Percentiles rank a stretch among this genome's conserved stretches.
Evolutionary conservation across 2,888 invertebrate species (phyloP).

Genomic region (Prosopocoilus inquinatus): DNA sequence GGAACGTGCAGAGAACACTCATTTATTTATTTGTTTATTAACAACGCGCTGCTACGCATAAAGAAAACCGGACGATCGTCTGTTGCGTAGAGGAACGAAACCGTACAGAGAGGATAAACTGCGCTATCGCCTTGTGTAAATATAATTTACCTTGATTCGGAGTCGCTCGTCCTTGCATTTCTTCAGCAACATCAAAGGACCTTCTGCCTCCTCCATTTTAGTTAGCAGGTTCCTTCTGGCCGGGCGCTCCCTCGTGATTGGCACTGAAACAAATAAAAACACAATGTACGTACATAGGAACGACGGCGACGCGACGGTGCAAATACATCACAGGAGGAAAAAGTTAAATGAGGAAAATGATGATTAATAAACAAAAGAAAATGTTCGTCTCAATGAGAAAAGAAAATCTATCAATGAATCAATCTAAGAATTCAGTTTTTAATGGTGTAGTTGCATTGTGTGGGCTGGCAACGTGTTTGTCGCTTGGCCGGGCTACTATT

Average conservation of each 20-base stretch:
- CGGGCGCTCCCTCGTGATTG: conserved; percentile 33
- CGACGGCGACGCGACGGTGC: too few relatives aligned
- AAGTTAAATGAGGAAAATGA: too few relatives aligned
- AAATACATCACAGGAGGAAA: too few relatives aligned
- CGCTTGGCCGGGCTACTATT: too few relatives aligned
- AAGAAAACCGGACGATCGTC: background rate
- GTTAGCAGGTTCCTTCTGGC: conserved; percentile 53
- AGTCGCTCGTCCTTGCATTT: conserved; percentile 61
- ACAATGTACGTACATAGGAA: too few relatives aligned
- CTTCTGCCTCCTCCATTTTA: conserved; percentile 55
- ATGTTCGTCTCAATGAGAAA: too few relatives aligned
- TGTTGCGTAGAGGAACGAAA: background rate
- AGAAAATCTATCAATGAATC: too few relatives aligned
- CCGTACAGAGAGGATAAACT: background rate
- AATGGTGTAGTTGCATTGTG: too few relatives aligned
- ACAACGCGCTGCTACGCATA: background rate
- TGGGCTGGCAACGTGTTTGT: too few relatives aligned
- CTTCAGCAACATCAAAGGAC: conserved; percentile 64
- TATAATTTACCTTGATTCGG: conserved; percentile 60
- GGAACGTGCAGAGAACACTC: too few relatives aligned
- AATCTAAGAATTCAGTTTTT: too few relatives aligned
- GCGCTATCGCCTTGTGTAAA: background rate
- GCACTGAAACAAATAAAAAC: conserved; percentile 38
- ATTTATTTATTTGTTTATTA: background rate
- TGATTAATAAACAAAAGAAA: too few relatives aligned